Evolutionary conservation across 2,797 vertebrate genomes (phyloP).

Genomic region (Emydoidea blandingii): DNA sequence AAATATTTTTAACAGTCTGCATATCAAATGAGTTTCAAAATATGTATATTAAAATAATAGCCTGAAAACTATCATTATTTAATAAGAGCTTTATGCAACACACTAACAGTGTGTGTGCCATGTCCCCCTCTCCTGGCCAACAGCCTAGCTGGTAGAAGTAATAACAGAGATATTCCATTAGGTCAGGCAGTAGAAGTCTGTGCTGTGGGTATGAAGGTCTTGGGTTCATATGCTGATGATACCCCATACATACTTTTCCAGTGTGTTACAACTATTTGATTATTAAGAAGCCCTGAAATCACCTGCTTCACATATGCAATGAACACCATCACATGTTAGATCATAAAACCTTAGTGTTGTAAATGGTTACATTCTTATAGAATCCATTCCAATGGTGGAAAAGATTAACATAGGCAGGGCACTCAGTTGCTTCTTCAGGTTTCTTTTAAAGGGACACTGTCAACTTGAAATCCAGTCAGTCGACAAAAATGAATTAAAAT

Average conservation of each 20-base stretch:
- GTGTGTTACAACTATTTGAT: not conserved
- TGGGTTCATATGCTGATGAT: not conserved
- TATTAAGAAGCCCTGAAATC: not conserved
- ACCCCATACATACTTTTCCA: not conserved
- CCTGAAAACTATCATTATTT: not conserved
- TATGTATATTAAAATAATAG: not conserved
- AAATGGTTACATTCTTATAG: not conserved
- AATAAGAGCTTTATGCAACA: not conserved
- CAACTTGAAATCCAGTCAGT: not conserved
- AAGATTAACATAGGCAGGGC: not conserved
- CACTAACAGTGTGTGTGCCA: not conserved
- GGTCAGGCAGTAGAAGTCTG: not conserved
- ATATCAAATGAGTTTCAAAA: not conserved
- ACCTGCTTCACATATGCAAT: not conserved
- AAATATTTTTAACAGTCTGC: not conserved
- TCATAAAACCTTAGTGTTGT: not conserved
- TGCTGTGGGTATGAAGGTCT: not conserved
- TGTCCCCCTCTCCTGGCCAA: not conserved
- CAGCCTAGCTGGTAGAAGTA: not conserved
- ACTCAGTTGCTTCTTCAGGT: not conserved
- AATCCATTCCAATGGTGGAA: not conserved
- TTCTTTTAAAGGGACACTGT: not conserved
- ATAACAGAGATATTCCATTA: not conserved
- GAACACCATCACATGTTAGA: fast-evolving
- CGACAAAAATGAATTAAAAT: not conserved